Conservation (phyloP, 2,113 vertebrate genomes). For the Myotis yumanensis region DNA sequence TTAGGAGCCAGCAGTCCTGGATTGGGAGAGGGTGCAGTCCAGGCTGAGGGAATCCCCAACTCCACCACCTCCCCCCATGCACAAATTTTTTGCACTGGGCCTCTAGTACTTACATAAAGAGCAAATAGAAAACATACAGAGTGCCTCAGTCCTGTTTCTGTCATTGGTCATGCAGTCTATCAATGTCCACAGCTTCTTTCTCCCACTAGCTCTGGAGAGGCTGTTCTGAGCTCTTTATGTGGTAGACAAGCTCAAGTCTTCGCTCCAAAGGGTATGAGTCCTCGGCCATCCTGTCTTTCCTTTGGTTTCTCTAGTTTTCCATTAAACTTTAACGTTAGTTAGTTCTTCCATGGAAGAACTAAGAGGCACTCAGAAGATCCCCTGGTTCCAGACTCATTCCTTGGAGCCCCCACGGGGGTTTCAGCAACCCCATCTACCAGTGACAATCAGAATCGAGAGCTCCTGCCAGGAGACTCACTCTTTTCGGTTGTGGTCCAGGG, state of each 20-base stretch:
- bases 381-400: accelerated
- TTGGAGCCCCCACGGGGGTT: neutral
- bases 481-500: neutral
- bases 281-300: neutral
- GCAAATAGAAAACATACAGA: neutral
- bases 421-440: neutral
- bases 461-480: neutral
- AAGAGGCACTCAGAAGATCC: neutral
- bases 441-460: neutral
- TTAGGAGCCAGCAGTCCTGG: too few relatives aligned
- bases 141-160: accelerated
- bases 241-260: neutral
- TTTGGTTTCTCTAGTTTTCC: neutral
- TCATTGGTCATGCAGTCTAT: neutral
- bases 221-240: accelerated
- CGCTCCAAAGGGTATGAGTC: neutral
- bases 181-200: accelerated
- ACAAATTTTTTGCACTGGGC: too few relatives aligned
- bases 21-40: too few relatives aligned
- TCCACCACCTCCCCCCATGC: too few relatives aligned
- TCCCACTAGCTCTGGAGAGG: too few relatives aligned
- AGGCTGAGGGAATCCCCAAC: too few relatives aligned
- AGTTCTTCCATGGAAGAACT: neutral
- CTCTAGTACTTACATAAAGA: neutral
- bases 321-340: neutral